phyloP scores from a whole-genome alignment of 2,888 invertebrate genomes.

The Aelia acuminata region DNA sequence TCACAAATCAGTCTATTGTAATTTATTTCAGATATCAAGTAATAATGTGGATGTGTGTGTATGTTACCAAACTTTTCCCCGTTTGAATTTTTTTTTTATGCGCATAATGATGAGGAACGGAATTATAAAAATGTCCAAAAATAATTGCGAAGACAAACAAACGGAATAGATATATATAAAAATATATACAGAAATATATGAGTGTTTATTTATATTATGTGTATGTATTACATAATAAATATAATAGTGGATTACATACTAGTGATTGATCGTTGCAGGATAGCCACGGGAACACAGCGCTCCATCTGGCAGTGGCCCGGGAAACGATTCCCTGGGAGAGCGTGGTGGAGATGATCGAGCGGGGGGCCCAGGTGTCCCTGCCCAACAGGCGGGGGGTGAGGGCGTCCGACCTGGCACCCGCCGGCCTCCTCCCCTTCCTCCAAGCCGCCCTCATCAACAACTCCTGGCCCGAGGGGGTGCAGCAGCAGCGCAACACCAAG shows the following conservation, averaged over 20 bases:
- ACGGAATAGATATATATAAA: too few species aligned
- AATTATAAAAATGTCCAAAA: too few species aligned
- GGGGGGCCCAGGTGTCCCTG: slow-evolving; percentile 71
- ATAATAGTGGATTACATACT: background rate
- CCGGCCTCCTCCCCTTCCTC: slow-evolving; percentile 70
- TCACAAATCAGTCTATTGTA: too few species aligned
- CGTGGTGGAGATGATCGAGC: slow-evolving; percentile 71
- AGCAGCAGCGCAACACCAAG: slow-evolving; percentile 28
- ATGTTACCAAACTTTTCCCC: too few species aligned
- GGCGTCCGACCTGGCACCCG: slow-evolving; percentile 72
- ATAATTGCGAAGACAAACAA: too few species aligned
- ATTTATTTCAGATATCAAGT: too few species aligned
- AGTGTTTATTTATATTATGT: too few species aligned
- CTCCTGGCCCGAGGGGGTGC: slow-evolving; percentile 62
- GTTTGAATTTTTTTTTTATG: too few species aligned
- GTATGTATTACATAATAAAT: too few species aligned
- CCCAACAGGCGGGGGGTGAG: slow-evolving; percentile 72
- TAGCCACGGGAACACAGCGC: slow-evolving; percentile 73
- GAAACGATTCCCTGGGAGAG: slow-evolving; percentile 73
- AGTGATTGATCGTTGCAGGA: slow-evolving; percentile 68
- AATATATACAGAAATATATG: too few species aligned
- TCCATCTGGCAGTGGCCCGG: slow-evolving; percentile 74
- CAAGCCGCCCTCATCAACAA: slow-evolving; percentile 71
- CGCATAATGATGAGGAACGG: too few species aligned
- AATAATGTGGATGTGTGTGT: too few species aligned